phyloP scores from a whole-genome alignment of 2,888 invertebrate species.

The Sturmia bella region DNA sequence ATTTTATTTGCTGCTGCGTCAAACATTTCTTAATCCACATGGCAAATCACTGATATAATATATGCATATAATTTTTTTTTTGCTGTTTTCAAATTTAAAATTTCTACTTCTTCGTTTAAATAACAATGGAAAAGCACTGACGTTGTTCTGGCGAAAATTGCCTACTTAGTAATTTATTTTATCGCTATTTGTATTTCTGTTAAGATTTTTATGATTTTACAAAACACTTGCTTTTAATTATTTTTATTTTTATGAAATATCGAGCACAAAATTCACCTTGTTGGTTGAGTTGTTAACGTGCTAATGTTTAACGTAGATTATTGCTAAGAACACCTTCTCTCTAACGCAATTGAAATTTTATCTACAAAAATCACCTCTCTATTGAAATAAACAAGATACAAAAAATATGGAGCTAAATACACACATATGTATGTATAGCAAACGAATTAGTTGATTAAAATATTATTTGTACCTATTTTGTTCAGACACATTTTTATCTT shows the following conservation, averaged over 20 bases:
- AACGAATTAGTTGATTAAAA: constrained; percentile 35
- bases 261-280: constrained; percentile 51
- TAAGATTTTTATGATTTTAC: constrained; percentile 35
- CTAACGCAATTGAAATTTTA: constrained; percentile 53
- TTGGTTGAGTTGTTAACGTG: constrained; percentile 54
- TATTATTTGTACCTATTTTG: constrained; percentile 41
- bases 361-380: constrained; percentile 48
- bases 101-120: too few relatives aligned
- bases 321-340: constrained; percentile 18
- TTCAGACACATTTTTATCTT: constrained; percentile 39
- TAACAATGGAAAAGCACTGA: background rate
- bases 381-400: constrained; percentile 21
- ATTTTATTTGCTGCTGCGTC: too few relatives aligned
- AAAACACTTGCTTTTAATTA: constrained; percentile 51
- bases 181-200: background rate
- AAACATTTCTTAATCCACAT: too few relatives aligned
- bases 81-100: too few relatives aligned
- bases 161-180: constrained; percentile 1
- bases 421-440: background rate
- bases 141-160: background rate
- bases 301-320: constrained; percentile 36
- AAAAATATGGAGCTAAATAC: constrained; percentile 17
- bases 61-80: too few relatives aligned
- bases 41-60: too few relatives aligned
- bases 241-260: constrained; percentile 11